These are phyloP conservation scores for zebrafish (Danio rerio) DNA, from an alignment of 2,113 vertebrate species.

Conservation along the genomic window DNA sequence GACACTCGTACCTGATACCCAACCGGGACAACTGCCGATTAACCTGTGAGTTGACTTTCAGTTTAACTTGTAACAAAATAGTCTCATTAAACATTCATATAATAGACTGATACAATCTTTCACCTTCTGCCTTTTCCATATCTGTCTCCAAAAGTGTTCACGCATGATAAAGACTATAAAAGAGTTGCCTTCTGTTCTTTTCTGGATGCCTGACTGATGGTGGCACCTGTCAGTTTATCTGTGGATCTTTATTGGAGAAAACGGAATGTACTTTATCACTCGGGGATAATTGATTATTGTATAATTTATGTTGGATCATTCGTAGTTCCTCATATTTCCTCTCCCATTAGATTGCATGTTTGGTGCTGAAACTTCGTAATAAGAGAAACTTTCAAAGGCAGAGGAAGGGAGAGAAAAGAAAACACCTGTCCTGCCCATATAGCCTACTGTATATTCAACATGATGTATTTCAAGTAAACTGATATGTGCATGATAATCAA, in stretches of 20 bases:
- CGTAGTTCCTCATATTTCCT: too few species aligned
- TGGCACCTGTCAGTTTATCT: too few species aligned
- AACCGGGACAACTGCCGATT: background rate
- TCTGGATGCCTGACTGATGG: background rate
- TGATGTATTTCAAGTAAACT: background rate
- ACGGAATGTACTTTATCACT: too few species aligned
- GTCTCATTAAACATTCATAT: slow-evolving; percentile 3
- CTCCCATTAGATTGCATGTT: too few species aligned
- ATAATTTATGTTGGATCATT: too few species aligned
- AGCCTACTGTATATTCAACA: background rate
- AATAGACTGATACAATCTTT: background rate
- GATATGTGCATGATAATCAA: slow-evolving; percentile 23
- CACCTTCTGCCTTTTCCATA: background rate
- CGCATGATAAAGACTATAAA: background rate
- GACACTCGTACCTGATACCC: background rate
- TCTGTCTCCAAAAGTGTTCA: background rate
- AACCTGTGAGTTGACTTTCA: background rate
- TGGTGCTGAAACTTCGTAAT: too few species aligned
- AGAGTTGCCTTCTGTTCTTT: background rate
- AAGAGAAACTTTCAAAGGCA: too few species aligned
- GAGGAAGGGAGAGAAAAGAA: background rate
- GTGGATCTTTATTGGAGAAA: too few species aligned
- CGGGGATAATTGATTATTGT: too few species aligned
- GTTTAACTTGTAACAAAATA: slow-evolving; percentile 26
- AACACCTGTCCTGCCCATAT: background rate